A percentile compares a stretch with the other conserved stretches of the same genome.
phyloP scores from a whole-genome alignment of 2,888 invertebrate genomes.

The Lasioglossum marginatum region DNA sequence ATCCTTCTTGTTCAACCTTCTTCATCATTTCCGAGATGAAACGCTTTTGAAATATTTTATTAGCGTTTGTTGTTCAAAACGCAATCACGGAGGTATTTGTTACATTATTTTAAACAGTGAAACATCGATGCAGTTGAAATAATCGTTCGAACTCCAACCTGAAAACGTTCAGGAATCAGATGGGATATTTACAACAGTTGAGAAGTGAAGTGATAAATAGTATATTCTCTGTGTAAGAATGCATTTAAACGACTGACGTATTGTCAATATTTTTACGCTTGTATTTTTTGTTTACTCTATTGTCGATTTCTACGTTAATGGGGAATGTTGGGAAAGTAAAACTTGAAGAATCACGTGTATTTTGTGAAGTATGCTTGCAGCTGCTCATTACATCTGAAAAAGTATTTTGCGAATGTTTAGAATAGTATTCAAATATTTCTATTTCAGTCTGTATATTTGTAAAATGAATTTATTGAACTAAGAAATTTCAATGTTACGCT shows the following conservation, averaged over 20 bases:
- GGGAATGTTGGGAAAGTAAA: not conserved
- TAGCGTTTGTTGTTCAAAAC: not conserved
- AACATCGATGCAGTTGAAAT: constrained; percentile 1
- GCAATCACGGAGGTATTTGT: constrained; percentile 17
- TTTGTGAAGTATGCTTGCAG: not conserved
- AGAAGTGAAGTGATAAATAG: not conserved
- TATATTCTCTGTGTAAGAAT: not conserved
- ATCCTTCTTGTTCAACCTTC: not conserved
- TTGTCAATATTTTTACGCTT: not conserved
- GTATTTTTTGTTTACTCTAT: not conserved
- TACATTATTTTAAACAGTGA: constrained; percentile 12
- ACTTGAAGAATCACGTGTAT: not conserved
- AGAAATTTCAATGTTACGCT: constrained; percentile 42
- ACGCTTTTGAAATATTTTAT: constrained; percentile 7
- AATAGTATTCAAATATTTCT: constrained; percentile 15
- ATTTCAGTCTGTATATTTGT: not conserved
- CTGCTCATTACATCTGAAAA: not conserved
- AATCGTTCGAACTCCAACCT: not conserved
- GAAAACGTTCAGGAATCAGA: not conserved
- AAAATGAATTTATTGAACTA: not conserved
- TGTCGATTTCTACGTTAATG: not conserved
- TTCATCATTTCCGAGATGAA: constrained; percentile 8
- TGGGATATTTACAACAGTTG: not conserved
- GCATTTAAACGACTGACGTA: not conserved
- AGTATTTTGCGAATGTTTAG: not conserved